Percentiles rank a stretch among this genome's conserved stretches.
These are phyloP conservation scores for Nomada ruficornis DNA, from an alignment of 2,888 invertebrate genomes.

Conservation along the genomic window DNA sequence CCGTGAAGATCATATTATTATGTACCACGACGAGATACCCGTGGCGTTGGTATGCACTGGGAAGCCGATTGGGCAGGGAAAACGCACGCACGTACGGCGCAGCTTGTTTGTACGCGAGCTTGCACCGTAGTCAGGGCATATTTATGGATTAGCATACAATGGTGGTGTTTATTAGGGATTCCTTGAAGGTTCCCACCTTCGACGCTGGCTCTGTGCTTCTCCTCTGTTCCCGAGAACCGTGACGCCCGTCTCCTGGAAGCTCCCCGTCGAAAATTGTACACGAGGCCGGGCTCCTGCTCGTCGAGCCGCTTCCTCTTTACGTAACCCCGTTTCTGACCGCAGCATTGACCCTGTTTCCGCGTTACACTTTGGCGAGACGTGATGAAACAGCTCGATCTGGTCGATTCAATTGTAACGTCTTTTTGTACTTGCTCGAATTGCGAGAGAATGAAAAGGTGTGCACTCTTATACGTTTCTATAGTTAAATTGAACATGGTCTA, in stretches of 20 bases:
- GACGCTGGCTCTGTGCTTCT: slow-evolving; percentile 66
- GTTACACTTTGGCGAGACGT: slow-evolving; percentile 1
- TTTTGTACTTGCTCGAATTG: no score
- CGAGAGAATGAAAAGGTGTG: no score
- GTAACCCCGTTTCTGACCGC: slow-evolving; percentile 1
- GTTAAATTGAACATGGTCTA: no score
- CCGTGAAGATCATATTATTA: slow-evolving; percentile 63
- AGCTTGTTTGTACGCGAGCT: slow-evolving; percentile 72
- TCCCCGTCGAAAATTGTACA: slow-evolving; percentile 37
- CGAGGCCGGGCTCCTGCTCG: slow-evolving; percentile 3
- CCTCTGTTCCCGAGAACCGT: slow-evolving; percentile 56
- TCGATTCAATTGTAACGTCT: no score
- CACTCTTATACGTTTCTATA: no score
- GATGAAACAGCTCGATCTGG: not conserved
- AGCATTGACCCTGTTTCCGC: slow-evolving; percentile 31
- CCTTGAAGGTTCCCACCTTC: slow-evolving; percentile 73
- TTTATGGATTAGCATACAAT: slow-evolving; percentile 80
- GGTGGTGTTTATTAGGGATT: slow-evolving; percentile 78
- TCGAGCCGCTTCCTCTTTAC: slow-evolving; percentile 15
- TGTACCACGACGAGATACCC: slow-evolving; percentile 56
- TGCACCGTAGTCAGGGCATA: slow-evolving; percentile 71
- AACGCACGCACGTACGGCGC: slow-evolving; percentile 68
- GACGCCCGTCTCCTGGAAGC: slow-evolving; percentile 52
- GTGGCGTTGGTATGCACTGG: slow-evolving; percentile 61
- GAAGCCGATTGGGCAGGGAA: slow-evolving; percentile 70